Evolutionary conservation across 2,113 vertebrate genomes (phyloP), one percentile per base, ranked within the genome.

Genomic region (Apteryx mantelli): DNA sequence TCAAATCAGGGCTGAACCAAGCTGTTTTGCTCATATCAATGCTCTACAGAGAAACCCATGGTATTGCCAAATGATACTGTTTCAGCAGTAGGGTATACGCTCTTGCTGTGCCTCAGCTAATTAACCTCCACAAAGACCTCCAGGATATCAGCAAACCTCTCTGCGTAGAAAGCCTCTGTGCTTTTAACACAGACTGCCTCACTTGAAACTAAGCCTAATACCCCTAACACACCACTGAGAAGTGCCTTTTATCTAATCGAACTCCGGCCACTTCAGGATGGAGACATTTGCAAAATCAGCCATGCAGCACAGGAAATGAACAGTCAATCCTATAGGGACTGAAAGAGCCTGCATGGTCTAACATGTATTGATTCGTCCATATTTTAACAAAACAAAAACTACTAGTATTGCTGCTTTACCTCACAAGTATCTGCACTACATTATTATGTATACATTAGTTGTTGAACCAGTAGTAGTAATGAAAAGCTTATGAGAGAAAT

Each of bases 221-320:
- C 52, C 68, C 79, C 63, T 80, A 8, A 12, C 17, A 0, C 46
- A 79, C 70, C 86, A 38, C 81, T 77, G 69, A 81, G 73, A 83
- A 75, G 11, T 36, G 22, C 65, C 70, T 92, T 96, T 96, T 93
- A 86, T 76, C 90, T 84, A 55, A 93, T 95, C 64, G 88, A 95
- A 95, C 52, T 91, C 36, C 13, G 18, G 28, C 80, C 12, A 16
- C 83, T 90, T 42, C 42, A 64, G 82, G 87, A 83, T 65, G 70
- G 46, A 91, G 38, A 52, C 82, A 64, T 90, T 93, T 89, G 25
- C 65, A 88, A 1, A 55, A 69, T 65, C 55, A 86, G 75, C 38
- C 73, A 9, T 22, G 44, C 64, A 68, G 28, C 36, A 18, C 30
- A 0, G 85, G 93, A 89, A 85, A 63, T 70, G 84, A 70, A 6